phyloP scores from a whole-genome alignment of 2,888 invertebrate species.

The Altica lythri region DNA sequence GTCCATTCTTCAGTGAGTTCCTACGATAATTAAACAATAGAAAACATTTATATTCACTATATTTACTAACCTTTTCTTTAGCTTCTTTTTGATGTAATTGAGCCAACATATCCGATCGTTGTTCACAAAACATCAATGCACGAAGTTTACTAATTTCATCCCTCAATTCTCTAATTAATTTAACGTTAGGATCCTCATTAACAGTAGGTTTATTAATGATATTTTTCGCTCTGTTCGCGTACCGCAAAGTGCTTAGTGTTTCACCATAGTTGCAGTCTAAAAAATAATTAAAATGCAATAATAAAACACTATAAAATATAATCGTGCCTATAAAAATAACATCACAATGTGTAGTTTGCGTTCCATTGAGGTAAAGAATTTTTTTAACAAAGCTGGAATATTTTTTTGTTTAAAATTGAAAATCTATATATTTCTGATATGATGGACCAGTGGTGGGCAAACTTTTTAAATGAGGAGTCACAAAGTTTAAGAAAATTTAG shows the following conservation, averaged over 20 bases:
- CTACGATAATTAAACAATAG: conserved; percentile 33
- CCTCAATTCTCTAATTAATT: conserved; percentile 80
- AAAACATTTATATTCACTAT: neutral
- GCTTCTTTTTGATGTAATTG: conserved; percentile 89
- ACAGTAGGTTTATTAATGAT: conserved; percentile 90
- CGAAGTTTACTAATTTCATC: conserved; percentile 85
- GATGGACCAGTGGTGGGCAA: too few species aligned
- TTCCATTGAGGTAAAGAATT: too few species aligned
- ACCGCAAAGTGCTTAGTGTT: conserved; percentile 82
- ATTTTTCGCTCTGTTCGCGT: conserved; percentile 88
- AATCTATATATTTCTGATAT: too few species aligned
- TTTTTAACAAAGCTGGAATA: too few species aligned
- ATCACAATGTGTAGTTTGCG: too few species aligned
- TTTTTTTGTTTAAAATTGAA: too few species aligned
- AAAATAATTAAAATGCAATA: conserved; percentile 17
- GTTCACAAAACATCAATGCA: conserved; percentile 71
- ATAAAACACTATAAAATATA: too few species aligned
- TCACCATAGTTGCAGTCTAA: conserved; percentile 84
- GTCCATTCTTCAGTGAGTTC: conserved; percentile 87
- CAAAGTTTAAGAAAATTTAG: too few species aligned
- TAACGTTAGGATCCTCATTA: conserved; percentile 88
- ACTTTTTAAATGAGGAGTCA: too few species aligned
- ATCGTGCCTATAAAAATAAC: too few species aligned
- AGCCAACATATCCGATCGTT: conserved; percentile 69
- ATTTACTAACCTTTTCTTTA: conserved; percentile 72